Base-by-base conservation (phyloP, 2,888 invertebrate genomes). In the Mimas tiliae region DNA sequence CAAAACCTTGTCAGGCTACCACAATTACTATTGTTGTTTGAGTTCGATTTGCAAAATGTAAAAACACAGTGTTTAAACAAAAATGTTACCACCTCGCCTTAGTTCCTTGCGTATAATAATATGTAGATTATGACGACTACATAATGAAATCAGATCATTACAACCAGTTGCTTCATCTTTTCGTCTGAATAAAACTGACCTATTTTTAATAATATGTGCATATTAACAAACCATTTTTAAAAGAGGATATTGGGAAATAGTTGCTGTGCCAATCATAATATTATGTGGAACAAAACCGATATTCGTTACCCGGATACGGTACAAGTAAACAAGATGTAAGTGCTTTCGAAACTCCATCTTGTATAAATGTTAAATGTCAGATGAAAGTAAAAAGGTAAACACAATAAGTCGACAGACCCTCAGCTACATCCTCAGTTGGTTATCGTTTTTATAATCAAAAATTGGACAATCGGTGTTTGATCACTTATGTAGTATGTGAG, bases 321-420 rank as follows among this genome's bases (percentile, higher is more conserved):
- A 6, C 27, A 52, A 52, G 27, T 52, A 52, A 52, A 51, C 21
- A 51, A 51, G 19, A 53, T 53, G 34, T n/a, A 33, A 53, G 16
- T 55, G 55, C 34, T 55, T 55, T 55, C 55, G 38, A 38, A 55
- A 55, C 55, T 53, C 33, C 53, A 38, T 38, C 34, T 38, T 9
- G 55, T 38, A 55, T 8, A 34, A 64, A 53, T 53, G 19, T 33
- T 55, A 47, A 55, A 47, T 33, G 12, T 47, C 45, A 74, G 70
- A 72, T 70, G 72, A 78, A 77, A 77, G 68, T 76, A 74, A 72
- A 71, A 72, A 68, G 69, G 70, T 78, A 80, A 80, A 82, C 76
- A 79, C 68, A 78, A 77, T 27, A 77, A 80, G 78, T 70, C 76
- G 71, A 70, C 73, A 72, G 69, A 68, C 70, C 71, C 71, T 74